These are phyloP conservation scores for Achatina immaculata DNA, from an alignment of 1,140 invertebrate genomes.

Conservation along the genomic window DNA sequence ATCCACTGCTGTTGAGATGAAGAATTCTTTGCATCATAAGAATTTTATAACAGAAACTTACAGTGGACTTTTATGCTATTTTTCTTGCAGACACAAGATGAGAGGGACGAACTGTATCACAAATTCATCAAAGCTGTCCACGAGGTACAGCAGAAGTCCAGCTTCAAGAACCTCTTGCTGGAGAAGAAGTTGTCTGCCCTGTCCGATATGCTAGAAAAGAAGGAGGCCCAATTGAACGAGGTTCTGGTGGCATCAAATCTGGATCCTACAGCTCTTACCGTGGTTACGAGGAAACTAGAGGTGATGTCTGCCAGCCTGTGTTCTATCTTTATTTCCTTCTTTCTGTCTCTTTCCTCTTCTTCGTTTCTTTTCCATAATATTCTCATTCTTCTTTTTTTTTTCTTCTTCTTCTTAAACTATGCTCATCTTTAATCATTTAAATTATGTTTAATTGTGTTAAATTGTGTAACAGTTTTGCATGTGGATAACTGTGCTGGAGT, in stretches of 20 bases:
- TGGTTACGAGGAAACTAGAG: slow-evolving; percentile 77
- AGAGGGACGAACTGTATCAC: slow-evolving; percentile 83
- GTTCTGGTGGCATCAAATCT: slow-evolving; percentile 77
- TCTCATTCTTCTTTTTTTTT: no score
- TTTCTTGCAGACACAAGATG: slow-evolving; percentile 79
- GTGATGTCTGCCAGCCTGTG: slow-evolving; percentile 63
- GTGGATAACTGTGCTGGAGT: no score
- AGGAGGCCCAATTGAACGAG: slow-evolving; percentile 79
- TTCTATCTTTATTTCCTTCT: background rate
- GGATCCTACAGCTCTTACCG: slow-evolving; percentile 75
- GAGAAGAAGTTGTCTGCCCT: slow-evolving; percentile 82
- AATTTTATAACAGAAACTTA: no score
- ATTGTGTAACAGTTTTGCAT: no score
- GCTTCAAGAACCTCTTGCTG: slow-evolving; percentile 81
- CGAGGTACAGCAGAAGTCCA: slow-evolving; percentile 87
- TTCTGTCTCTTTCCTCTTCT: background rate
- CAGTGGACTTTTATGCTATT: no score
- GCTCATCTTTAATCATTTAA: no score
- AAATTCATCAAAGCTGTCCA: slow-evolving; percentile 85
- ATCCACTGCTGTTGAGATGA: no score
- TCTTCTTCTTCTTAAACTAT: no score
- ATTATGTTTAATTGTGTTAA: no score
- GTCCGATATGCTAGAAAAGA: slow-evolving; percentile 79
- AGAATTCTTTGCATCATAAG: no score
- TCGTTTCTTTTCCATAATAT: background rate